Conservation (phyloP, 2,113 vertebrate species). For the Antigone vipio region DNA sequence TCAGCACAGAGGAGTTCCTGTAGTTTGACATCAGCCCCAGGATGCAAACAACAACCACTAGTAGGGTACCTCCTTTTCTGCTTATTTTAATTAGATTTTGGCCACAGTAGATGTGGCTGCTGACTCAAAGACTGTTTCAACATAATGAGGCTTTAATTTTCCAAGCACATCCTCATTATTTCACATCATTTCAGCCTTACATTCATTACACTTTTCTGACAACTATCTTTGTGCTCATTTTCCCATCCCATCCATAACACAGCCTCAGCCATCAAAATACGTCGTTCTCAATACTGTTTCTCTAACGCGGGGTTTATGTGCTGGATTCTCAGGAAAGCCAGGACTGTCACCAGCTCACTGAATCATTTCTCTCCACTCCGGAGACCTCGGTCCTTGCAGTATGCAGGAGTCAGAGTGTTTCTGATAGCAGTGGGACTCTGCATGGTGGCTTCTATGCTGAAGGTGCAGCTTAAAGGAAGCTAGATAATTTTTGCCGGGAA, state of each 20-base stretch:
- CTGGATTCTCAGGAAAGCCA: background rate
- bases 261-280: background rate
- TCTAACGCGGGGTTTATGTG: background rate
- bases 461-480: background rate
- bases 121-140: background rate
- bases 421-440: background rate
- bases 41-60: background rate
- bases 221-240: background rate
- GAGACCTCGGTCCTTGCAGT: background rate
- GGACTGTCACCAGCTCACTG: background rate
- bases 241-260: background rate
- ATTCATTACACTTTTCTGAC: background rate
- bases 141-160: constrained; percentile 9
- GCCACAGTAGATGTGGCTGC: background rate
- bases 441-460: background rate
- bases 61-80: background rate
- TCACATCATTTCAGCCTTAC: background rate
- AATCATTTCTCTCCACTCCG: background rate
- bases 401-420: background rate
- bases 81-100: background rate
- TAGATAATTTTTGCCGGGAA: background rate
- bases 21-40: background rate
- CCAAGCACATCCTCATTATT: background rate
- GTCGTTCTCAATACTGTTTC: background rate
- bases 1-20: background rate